Percentiles rank a stretch among this genome's conserved stretches.
Evolutionary conservation across 2,888 invertebrate genomes (phyloP).

Genomic region (Hydroisotoma schaefferi): DNA sequence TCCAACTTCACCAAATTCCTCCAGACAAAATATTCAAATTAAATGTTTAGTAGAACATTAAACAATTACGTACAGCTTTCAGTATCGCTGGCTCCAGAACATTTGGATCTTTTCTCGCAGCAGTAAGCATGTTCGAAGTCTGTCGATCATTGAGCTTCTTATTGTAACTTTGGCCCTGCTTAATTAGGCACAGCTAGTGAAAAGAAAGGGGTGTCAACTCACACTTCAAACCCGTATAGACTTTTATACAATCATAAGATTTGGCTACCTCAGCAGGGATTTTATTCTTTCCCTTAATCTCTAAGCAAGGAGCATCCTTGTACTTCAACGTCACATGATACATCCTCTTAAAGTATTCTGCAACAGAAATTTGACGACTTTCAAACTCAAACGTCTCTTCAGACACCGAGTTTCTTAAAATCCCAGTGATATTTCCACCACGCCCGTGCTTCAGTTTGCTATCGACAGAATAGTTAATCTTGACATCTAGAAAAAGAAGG

Average conservation of each 20-base stretch:
- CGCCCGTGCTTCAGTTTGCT: no score
- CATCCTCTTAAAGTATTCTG: conserved; percentile 13
- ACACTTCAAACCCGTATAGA: no score
- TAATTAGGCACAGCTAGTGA: conserved; percentile 38
- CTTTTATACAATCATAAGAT: background rate
- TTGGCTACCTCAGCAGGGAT: conserved; percentile 34
- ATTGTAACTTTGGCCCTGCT: conserved; percentile 38
- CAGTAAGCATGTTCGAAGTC: conserved; percentile 30
- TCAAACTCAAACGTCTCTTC: conserved; percentile 20
- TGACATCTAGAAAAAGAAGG: conserved; percentile 11
- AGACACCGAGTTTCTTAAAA: no score
- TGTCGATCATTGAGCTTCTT: conserved; percentile 33
- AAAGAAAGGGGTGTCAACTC: no score
- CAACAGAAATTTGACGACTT: conserved; percentile 11
- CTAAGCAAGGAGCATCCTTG: conserved; percentile 15
- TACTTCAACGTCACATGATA: conserved; percentile 12
- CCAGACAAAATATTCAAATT: no score
- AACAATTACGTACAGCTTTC: conserved; percentile 10
- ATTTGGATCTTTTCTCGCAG: conserved; percentile 35
- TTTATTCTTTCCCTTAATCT: conserved; percentile 2
- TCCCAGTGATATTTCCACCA: no score
- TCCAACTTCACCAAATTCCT: no score
- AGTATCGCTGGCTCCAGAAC: conserved; percentile 16
- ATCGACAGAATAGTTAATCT: conserved; percentile 18
- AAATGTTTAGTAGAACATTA: no score